These are phyloP conservation scores for Ptyas mucosa DNA, from an alignment of 2,113 vertebrate genomes.

Conservation along the genomic window DNA sequence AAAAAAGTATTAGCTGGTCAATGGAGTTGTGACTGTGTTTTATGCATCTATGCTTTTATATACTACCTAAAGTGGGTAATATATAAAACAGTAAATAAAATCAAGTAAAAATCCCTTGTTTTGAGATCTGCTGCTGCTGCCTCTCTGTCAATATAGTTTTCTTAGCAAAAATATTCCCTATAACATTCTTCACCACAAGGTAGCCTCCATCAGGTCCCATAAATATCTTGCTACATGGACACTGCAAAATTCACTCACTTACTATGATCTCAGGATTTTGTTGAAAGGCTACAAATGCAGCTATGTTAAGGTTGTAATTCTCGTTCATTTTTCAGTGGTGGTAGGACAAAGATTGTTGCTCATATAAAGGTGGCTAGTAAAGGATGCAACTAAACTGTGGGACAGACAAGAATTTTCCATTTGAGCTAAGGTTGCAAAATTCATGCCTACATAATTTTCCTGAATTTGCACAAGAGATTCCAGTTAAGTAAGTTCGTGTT, in stretches of 20 bases:
- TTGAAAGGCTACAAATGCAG: neutral
- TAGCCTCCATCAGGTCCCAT: no score
- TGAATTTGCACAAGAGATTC: neutral
- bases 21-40: neutral
- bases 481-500: neutral
- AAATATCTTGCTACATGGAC: neutral
- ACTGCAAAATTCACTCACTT: neutral
- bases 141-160: neutral
- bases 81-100: neutral
- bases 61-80: neutral
- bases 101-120: neutral
- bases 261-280: neutral
- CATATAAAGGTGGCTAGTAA: neutral
- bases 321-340: neutral
- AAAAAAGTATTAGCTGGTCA: neutral
- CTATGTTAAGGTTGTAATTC: neutral
- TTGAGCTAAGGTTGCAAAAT: neutral
- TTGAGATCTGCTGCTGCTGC: neutral
- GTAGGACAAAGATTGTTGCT: neutral
- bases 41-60: neutral
- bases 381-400: neutral
- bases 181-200: neutral
- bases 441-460: neutral
- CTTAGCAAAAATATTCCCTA: neutral
- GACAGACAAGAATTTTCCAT: neutral